phyloP scores from a whole-genome alignment of 2,113 vertebrate genomes.

The Hemichromis elongatus region DNA sequence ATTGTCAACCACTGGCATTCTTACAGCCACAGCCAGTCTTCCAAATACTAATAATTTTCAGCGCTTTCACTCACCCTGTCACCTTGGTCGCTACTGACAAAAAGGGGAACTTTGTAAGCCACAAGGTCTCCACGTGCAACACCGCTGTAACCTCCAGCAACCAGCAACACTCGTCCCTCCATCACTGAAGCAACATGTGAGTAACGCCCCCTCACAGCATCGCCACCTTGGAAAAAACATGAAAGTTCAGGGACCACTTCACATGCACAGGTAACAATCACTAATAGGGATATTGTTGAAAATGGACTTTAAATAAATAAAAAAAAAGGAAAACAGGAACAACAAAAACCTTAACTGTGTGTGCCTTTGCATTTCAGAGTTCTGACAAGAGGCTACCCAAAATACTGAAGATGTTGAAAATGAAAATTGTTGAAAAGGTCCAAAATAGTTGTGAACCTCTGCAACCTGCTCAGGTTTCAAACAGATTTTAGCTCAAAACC shows the following conservation, averaged over 20 bases:
- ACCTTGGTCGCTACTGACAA: slow-evolving; percentile 82
- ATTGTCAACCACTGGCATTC: not conserved
- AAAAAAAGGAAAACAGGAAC: not conserved
- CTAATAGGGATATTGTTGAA: not conserved
- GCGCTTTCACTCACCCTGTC: slow-evolving; percentile 65
- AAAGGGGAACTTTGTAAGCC: slow-evolving; percentile 90
- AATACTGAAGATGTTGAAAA: not conserved
- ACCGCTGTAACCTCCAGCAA: slow-evolving; percentile 88
- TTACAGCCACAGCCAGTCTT: not conserved
- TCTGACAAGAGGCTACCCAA: not conserved
- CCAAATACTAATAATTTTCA: not conserved
- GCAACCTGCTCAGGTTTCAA: not conserved
- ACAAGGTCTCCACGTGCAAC: slow-evolving; percentile 82
- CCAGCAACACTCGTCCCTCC: slow-evolving; percentile 84
- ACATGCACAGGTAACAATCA: not conserved
- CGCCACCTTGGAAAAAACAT: slow-evolving; percentile 55
- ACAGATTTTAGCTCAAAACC: not conserved
- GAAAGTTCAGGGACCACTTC: not conserved
- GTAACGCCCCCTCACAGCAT: slow-evolving; percentile 81
- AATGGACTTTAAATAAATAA: not conserved
- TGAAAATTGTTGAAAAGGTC: not conserved
- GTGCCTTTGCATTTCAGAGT: not conserved
- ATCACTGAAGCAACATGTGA: slow-evolving; percentile 86
- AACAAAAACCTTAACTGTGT: not conserved
- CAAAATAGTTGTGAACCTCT: not conserved